Percentiles rank a stretch among this genome's conserved stretches.
Evolutionary conservation across 2,113 vertebrate genomes (phyloP).

Genomic region (Nyctibius bracteatus): DNA sequence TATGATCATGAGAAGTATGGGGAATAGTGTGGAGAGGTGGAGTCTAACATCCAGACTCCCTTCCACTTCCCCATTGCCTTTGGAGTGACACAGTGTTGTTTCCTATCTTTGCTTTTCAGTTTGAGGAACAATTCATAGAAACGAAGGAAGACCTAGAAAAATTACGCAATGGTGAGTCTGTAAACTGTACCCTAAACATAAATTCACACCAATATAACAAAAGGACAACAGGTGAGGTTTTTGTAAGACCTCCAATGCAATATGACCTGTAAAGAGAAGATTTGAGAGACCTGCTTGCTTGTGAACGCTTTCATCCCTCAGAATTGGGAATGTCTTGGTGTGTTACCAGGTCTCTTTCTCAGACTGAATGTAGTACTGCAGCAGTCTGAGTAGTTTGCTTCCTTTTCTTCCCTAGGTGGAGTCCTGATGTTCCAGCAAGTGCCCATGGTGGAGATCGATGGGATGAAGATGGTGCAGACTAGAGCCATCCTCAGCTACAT

Average conservation of each 20-base stretch:
- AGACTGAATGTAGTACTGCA: not conserved
- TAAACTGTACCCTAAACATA: not conserved
- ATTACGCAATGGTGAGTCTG: slow-evolving; percentile 76
- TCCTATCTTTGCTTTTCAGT: slow-evolving; percentile 71
- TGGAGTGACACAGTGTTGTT: not conserved
- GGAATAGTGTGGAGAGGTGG: not conserved
- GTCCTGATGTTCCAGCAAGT: slow-evolving; percentile 85
- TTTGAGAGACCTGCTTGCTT: not conserved
- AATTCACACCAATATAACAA: not conserved
- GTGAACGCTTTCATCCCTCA: not conserved
- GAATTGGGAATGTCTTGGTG: not conserved
- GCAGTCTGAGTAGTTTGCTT: not conserved
- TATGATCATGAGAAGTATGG: not conserved
- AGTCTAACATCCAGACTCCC: not conserved
- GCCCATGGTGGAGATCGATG: slow-evolving; percentile 89
- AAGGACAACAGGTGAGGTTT: not conserved
- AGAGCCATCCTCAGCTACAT: slow-evolving; percentile 88
- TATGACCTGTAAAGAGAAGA: not conserved
- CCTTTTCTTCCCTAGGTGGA: slow-evolving; percentile 66
- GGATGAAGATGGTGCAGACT: slow-evolving; percentile 85
- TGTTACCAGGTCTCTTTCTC: not conserved
- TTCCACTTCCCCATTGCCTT: not conserved
- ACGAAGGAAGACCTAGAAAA: slow-evolving; percentile 79
- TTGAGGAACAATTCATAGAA: slow-evolving; percentile 85
- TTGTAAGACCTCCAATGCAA: not conserved